Percentiles rank a stretch among this genome's conserved stretches.
These are phyloP conservation scores for Tetramorium bicarinatum DNA, from an alignment of 2,888 invertebrate species.

Conservation along the genomic window DNA sequence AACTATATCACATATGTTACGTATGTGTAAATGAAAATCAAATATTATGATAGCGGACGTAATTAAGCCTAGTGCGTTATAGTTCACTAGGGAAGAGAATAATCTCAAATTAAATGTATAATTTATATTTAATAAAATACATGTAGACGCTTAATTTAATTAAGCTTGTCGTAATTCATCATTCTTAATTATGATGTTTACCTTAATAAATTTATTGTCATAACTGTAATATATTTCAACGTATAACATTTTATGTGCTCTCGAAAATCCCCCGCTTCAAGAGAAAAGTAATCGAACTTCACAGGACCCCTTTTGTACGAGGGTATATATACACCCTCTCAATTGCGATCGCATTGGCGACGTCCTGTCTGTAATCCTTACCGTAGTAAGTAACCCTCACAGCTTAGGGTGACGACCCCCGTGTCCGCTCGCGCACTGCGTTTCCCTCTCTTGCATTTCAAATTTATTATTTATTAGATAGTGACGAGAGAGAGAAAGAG, in stretches of 20 bases:
- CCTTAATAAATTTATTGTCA: neutral
- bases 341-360: constrained; percentile 59
- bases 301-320: neutral
- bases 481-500: neutral
- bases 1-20: neutral
- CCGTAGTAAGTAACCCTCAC: constrained; percentile 66
- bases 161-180: constrained; percentile 11
- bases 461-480: constrained; percentile 70
- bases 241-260: neutral
- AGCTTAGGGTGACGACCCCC: constrained; percentile 69
- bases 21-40: neutral
- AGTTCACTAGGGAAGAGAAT: neutral
- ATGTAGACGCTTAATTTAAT: neutral
- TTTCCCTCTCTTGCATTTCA: constrained; percentile 58
- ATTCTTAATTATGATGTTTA: neutral
- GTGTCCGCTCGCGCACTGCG: constrained; percentile 42
- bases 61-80: constrained; percentile 1
- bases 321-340: constrained; percentile 19
- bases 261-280: neutral
- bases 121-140: neutral
- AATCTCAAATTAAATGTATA: neutral
- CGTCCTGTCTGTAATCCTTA: constrained; percentile 68
- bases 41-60: neutral
- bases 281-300: neutral
- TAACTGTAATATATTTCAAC: neutral